Evolutionary conservation across 2,797 vertebrate species (phyloP).

Genomic region (Cossypha dichroa): DNA sequence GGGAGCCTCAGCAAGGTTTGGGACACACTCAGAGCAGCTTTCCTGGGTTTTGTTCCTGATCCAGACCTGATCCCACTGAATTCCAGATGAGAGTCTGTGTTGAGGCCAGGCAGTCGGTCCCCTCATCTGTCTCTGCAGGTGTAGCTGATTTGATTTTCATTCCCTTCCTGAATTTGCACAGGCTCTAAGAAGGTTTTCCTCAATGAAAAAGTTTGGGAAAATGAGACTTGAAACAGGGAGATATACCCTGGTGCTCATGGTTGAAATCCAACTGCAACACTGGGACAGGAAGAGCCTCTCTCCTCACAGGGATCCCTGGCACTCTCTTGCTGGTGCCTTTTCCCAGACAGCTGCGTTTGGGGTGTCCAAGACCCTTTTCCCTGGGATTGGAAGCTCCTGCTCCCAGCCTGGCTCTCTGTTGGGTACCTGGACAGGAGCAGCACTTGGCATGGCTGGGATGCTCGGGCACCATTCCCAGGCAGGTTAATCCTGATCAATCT

Average conservation of each 20-base stretch:
- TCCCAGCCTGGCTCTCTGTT: fast-evolving
- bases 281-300: background rate
- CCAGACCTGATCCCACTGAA: fast-evolving
- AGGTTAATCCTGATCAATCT: background rate
- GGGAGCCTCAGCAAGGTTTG: fast-evolving
- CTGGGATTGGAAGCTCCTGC: background rate
- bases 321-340: background rate
- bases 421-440: background rate
- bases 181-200: background rate
- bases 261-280: background rate
- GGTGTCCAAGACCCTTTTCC: background rate
- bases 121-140: background rate
- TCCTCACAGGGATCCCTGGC: background rate
- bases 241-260: background rate
- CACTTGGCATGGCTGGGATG: background rate
- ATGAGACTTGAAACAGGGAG: background rate
- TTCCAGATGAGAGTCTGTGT: background rate
- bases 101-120: fast-evolving
- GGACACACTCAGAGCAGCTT: background rate
- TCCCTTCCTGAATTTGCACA: background rate
- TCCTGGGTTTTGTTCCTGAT: background rate
- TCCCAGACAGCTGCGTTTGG: background rate
- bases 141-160: background rate
- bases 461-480: background rate
- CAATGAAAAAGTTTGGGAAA: background rate